Evolutionary conservation across 2,888 invertebrate genomes (phyloP), one percentile per base, ranked within the genome.

Genomic region (Malthinus seriepunctatus): DNA sequence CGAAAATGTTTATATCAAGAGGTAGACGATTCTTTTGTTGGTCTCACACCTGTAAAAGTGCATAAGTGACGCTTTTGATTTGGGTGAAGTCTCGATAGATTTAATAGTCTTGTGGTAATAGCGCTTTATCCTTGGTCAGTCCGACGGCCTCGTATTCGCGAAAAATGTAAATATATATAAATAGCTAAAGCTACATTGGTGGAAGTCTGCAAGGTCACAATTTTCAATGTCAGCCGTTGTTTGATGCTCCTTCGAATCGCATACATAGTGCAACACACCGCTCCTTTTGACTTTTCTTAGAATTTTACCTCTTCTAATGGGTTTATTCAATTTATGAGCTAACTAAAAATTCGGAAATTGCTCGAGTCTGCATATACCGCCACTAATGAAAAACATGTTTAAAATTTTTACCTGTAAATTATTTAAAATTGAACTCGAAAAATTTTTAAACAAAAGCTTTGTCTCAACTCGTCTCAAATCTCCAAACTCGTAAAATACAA

Each of bases 161-260:
- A 57, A 57, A 56, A 61, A 61, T 57, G 57, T 57, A 54, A 54
- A 53, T 57, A 56, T 60, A 47, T 61, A 57, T 49, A 56, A 39
- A 61, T 56, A 37, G 38, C 37, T 45, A 45, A 23, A 56, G 60
- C 55, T 57, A 54, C 60, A 60, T 51, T 47, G 51, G 60, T 57
- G 49, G 59, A 56, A 50, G 63, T 52, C 52, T 59, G 60, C 65
- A 65, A 65, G 65, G 65, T 65, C 61, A 60, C 60, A 51, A 56
- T 60, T 62, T 64, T 65, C 65, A 65, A 65, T 65, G 63, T 65
- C 65, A 60, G 50, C 46, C 44, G 50, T 51, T 54, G 32, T 45
- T 49, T 48, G 56, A 53, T 61, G 56, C 46, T 42, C 52, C 56
- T 60, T 49, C 42, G 10, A 44, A 46, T 47, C 55, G 60, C 51